phyloP scores from a whole-genome alignment of 2,113 vertebrate genomes.

The Erythrocebus patas region DNA sequence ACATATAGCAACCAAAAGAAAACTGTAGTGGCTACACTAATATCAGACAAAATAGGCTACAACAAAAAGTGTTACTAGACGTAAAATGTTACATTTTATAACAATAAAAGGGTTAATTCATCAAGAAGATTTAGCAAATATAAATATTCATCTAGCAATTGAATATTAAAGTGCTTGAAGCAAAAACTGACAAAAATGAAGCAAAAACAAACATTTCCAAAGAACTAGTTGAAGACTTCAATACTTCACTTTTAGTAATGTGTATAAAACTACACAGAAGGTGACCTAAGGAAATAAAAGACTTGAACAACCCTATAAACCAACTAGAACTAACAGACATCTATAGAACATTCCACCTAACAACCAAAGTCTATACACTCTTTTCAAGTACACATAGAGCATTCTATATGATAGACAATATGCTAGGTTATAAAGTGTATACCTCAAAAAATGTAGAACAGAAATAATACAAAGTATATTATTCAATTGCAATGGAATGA shows the following conservation, averaged over 20 bases:
- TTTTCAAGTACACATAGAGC: not conserved
- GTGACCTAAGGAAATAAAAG: not conserved
- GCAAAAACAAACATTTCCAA: not conserved
- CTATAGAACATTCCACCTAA: not conserved
- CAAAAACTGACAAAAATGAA: not conserved
- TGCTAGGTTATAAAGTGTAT: not conserved
- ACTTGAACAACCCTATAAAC: not conserved
- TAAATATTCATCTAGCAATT: not conserved
- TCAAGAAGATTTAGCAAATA: not conserved
- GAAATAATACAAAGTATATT: not conserved
- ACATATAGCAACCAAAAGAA: not conserved
- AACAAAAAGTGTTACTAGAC: not conserved
- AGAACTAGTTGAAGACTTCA: not conserved
- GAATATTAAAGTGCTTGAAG: not conserved
- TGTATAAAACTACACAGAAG: not conserved
- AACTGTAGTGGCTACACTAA: not conserved
- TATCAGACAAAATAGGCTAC: not conserved
- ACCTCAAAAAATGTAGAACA: not conserved
- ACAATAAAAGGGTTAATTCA: not conserved
- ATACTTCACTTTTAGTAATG: not conserved
- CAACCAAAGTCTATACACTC: not conserved
- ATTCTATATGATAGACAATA: not conserved
- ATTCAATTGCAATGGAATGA: not conserved
- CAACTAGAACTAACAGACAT: not conserved
- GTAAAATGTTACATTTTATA: not conserved